Percentiles rank a stretch among this genome's conserved stretches.
phyloP scores from a whole-genome alignment of 30 jellyfish, hydroid and myxozoan species.

The Hydractinia symbiolongicarpus region DNA sequence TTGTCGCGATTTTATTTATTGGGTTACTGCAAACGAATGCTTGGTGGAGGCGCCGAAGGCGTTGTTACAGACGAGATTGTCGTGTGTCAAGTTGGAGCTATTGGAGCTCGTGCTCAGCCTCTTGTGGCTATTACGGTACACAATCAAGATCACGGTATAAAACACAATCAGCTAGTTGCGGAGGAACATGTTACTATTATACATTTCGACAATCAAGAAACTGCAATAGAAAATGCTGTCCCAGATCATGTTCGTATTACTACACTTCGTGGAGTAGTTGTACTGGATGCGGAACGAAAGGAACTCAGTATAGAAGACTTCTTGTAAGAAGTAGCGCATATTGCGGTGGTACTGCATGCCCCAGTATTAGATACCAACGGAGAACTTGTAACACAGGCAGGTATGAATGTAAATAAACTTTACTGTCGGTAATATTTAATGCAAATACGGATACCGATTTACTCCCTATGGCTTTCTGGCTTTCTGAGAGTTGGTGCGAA shows the following conservation, averaged over 20 bases:
- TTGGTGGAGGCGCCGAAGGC: constrained; percentile 5
- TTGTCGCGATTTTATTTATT: not conserved
- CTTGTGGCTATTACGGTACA: constrained; percentile 10
- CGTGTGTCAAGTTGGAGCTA: constrained; percentile 8
- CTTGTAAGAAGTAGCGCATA: constrained; percentile 37
- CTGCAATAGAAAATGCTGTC: constrained; percentile 75
- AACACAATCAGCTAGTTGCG: not conserved
- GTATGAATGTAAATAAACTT: constrained; percentile 7
- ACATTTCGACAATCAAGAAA: not conserved
- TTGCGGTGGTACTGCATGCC: constrained; percentile 85
- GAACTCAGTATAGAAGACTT: constrained; percentile 47
- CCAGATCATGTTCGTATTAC: constrained; percentile 41
- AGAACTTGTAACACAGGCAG: constrained; percentile 51
- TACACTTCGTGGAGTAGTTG: constrained; percentile 78
- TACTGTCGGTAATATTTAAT: not conserved
- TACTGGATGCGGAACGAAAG: constrained; percentile 75
- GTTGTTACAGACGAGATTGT: constrained; percentile 2
- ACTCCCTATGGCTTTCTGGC: too few relatives aligned
- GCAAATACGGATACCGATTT: not conserved
- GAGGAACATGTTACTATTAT: not conserved
- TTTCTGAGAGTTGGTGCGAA: too few relatives aligned
- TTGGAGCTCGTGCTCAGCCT: constrained; percentile 13
- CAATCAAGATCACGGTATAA: constrained; percentile 8
- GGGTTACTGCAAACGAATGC: not conserved
- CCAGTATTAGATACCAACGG: constrained; percentile 34